Evolutionary conservation across 1,140 invertebrate genomes (phyloP).

Genomic region (Oncopeltus fasciatus): DNA sequence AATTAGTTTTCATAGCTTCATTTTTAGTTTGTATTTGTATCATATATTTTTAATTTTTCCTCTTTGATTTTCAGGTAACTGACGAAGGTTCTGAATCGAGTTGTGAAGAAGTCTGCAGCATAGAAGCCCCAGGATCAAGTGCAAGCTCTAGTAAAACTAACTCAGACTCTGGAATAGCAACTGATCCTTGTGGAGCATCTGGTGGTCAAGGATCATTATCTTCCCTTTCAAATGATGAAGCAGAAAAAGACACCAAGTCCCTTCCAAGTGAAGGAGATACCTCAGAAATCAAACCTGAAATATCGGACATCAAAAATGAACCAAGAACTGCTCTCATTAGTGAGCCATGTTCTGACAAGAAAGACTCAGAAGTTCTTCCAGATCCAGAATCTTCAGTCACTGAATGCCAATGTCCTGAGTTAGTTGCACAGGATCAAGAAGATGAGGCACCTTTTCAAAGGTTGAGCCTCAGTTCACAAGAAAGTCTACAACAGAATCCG

Average conservation of each 20-base stretch:
- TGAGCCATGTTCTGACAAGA: too few species aligned
- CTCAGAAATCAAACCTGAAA: not conserved
- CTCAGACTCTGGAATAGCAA: constrained; percentile 25
- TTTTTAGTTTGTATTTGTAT: too few species aligned
- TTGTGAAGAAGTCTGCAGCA: constrained; percentile 25
- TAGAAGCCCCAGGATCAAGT: constrained; percentile 20
- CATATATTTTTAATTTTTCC: too few species aligned
- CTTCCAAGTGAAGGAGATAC: not conserved
- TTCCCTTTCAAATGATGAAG: not conserved
- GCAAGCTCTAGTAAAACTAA: constrained; percentile 21
- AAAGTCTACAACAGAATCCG: not conserved
- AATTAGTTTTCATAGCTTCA: too few species aligned
- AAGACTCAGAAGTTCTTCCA: not conserved
- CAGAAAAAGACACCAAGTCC: not conserved
- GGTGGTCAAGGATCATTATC: constrained; percentile 11
- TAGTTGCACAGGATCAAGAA: not conserved
- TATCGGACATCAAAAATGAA: not conserved
- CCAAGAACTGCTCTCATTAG: not conserved
- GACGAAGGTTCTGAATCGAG: constrained; percentile 26
- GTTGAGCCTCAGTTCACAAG: not conserved
- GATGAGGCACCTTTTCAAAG: not conserved
- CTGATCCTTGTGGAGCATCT: constrained; percentile 22
- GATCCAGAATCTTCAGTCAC: not conserved
- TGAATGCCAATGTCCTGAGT: not conserved
- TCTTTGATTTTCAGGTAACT: constrained; percentile 23